A percentile compares a stretch with the other conserved stretches of the same genome.
Conservation (phyloP, 2,888 invertebrate species). For the Cenopis cana region DNA sequence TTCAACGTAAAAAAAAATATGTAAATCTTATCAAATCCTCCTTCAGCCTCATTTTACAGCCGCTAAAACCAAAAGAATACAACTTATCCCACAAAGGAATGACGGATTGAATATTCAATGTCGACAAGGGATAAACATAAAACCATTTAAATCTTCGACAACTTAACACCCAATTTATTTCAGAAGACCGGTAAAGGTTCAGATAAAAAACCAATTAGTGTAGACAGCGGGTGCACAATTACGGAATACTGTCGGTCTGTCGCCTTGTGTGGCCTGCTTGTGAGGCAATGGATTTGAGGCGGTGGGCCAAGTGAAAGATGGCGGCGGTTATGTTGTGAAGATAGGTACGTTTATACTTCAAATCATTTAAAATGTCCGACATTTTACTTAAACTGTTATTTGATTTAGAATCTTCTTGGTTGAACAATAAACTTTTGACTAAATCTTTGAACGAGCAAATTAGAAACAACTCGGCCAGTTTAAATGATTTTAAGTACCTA, state of each 20-base stretch:
- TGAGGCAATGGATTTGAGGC: constrained; percentile 31
- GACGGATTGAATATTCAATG: constrained; percentile 18
- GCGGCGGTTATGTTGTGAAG: neutral
- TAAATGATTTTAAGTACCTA: too few species aligned
- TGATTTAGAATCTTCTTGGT: too few species aligned
- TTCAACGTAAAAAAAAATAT: too few species aligned
- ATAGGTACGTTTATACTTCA: too few species aligned
- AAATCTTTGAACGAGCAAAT: too few species aligned
- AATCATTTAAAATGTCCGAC: too few species aligned
- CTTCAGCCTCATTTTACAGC: too few species aligned
- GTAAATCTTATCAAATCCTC: too few species aligned
- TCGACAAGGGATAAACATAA: constrained; percentile 26
- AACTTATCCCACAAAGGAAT: constrained; percentile 1
- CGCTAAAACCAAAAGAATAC: neutral
- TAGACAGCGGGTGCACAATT: constrained; percentile 19
- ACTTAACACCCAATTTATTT: constrained; percentile 27
- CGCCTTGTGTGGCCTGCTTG: constrained; percentile 30
- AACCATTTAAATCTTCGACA: constrained; percentile 26
- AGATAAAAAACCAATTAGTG: constrained; percentile 38
- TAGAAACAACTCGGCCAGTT: too few species aligned
- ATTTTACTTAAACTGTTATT: too few species aligned
- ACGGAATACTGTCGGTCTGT: constrained; percentile 30
- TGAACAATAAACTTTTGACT: too few species aligned
- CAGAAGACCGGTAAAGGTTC: constrained; percentile 20
- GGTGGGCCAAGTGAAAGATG: constrained; percentile 12